Base-by-base conservation (phyloP, 1,140 invertebrate genomes). In the Ips typographus region DNA sequence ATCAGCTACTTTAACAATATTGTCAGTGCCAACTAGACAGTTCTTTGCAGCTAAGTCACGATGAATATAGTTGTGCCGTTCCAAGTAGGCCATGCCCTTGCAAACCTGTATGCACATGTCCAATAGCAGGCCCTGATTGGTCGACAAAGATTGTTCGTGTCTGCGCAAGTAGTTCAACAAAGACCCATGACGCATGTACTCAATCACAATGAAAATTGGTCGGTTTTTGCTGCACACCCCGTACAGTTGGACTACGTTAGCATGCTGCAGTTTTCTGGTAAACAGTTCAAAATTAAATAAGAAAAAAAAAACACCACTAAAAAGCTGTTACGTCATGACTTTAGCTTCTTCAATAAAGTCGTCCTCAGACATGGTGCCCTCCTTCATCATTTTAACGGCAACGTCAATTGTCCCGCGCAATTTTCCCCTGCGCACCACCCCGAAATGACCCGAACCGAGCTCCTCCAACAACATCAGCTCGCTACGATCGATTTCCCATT, bases 321-420 rank as follows among this genome's bases (percentile, higher is more conserved):
- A 22, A 22, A 22, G 22, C 22, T 22, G 22, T 22, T 81, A 92
- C 90, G 91, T 94, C 93, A 95, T 94, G 61, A 96, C 94, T 89
- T 96, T 95, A 74, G 94, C 94, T 84, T 97, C 94, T 78, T 95
- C 94, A 76, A 96, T 96, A 80, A 97, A 98, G 82, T 95, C 93
- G 80, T 96, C 94, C 80, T 96, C 94, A 40, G 93, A 95, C 95
- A 97, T 97, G 43, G 94, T 94, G 69, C 93, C 93, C 81, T 95
- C 94, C 81, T 97, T 97, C 94, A 97, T 96, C 92, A 96, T 95
- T 83, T 98, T 97, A 22, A 96, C 94, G 63, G 95, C 94, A 37
- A 95, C 94, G 75, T 95, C 93, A 70, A 91, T 94, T 2, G 89
- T 90, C 3, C 93, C 92, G 68, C 91, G 85, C 92, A 93, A 94